Percentiles rank a stretch among this genome's conserved stretches.
phyloP scores from a whole-genome alignment of 64 coral and sea anemone species.

The Porites australiensis region DNA sequence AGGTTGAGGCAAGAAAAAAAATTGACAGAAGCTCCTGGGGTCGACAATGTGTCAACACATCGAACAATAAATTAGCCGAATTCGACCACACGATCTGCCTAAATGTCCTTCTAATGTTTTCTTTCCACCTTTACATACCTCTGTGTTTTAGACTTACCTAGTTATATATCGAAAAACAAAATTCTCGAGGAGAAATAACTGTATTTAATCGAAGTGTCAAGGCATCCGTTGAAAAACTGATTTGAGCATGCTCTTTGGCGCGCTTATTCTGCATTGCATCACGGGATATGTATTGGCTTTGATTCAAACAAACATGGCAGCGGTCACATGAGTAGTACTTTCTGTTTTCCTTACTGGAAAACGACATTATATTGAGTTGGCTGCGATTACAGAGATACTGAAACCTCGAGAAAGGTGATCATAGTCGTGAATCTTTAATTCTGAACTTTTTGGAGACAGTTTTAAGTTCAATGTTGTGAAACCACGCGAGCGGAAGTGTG shows the following conservation, averaged over 20 bases:
- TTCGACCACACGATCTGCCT: too few relatives aligned
- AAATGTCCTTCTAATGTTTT: too few relatives aligned
- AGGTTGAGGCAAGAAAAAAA: too few relatives aligned
- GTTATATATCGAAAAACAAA: too few relatives aligned
- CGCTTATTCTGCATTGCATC: constrained; percentile 1
- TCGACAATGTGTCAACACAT: too few relatives aligned
- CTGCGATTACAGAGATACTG: background rate
- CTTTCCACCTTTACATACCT: too few relatives aligned
- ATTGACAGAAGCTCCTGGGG: too few relatives aligned
- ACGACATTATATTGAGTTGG: background rate
- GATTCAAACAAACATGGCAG: constrained; percentile 36
- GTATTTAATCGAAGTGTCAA: too few relatives aligned
- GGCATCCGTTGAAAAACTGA: background rate
- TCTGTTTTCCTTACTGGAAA: background rate
- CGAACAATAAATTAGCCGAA: too few relatives aligned
- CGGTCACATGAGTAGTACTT: constrained; percentile 33
- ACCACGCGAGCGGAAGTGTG: background rate
- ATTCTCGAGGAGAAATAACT: too few relatives aligned
- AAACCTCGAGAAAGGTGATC: background rate
- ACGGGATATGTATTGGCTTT: constrained; percentile 43
- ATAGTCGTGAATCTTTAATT: background rate
- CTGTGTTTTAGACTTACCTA: too few relatives aligned
- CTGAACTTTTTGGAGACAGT: background rate
- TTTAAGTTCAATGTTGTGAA: background rate
- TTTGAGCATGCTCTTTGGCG: constrained; percentile 59